Conservation (phyloP, 2,888 invertebrate genomes). For the Microctonus brassicae region DNA sequence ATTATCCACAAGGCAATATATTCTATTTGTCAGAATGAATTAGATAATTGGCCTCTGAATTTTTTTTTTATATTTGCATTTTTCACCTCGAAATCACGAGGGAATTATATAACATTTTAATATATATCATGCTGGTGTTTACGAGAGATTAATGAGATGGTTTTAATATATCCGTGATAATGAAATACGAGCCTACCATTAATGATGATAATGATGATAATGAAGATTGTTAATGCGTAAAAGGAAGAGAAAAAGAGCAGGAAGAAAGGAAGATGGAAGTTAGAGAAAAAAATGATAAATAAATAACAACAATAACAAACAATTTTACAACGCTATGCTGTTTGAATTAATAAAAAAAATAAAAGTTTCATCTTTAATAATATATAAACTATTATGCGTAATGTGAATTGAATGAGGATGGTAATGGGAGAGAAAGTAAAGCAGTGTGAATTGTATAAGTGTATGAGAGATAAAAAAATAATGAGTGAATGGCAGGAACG, state of each 20-base stretch:
- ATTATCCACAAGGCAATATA: neutral
- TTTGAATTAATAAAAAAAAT: neutral
- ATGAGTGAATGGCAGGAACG: slow-evolving; percentile 8
- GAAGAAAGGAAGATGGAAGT: neutral
- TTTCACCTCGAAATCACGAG: neutral
- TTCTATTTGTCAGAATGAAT: neutral
- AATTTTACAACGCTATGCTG: neutral
- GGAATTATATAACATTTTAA: neutral
- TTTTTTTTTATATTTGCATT: neutral
- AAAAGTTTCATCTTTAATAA: neutral
- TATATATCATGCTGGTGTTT: neutral
- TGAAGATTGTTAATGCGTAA: too few species aligned
- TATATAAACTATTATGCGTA: neutral
- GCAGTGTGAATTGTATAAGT: neutral
- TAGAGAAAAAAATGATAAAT: neutral
- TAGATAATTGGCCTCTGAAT: neutral
- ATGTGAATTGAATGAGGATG: slow-evolving; percentile 1
- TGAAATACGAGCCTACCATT: neutral
- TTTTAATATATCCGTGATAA: neutral
- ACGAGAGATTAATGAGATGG: neutral
- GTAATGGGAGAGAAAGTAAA: neutral
- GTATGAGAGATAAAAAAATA: neutral
- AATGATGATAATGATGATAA: neutral
- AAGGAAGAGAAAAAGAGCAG: neutral
- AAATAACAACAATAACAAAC: neutral